Conservation (phyloP, 2,888 invertebrate species). For the Sinotaia quadrata region DNA sequence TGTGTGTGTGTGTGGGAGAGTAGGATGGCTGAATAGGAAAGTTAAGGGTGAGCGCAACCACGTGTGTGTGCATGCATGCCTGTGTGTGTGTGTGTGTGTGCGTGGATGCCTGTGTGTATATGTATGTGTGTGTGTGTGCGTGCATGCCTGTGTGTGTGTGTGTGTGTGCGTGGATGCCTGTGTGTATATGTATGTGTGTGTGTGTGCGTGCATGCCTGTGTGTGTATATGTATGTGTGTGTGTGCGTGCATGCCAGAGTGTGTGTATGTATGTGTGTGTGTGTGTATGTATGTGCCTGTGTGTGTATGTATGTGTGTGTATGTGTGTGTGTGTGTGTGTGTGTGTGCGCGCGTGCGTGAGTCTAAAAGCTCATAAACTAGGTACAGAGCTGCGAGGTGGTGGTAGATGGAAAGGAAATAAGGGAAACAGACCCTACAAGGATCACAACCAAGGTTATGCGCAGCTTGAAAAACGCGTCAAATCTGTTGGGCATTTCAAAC, state of each 20-base stretch:
- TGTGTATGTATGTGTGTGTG: not conserved
- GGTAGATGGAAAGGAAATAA: no score
- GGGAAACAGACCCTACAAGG: not conserved
- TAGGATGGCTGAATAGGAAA: no score
- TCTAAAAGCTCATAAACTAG: not conserved
- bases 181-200: conserved; percentile 1
- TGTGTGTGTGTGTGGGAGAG: no score
- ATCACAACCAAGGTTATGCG: not conserved
- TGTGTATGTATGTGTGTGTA: not conserved
- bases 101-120: conserved; percentile 36
- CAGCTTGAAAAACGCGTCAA: not conserved
- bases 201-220: not conserved
- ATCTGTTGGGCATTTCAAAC: no score
- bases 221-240: not conserved
- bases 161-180: not conserved
- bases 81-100: no score
- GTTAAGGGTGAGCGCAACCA: no score
- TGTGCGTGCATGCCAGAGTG: not conserved
- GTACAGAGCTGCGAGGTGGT: no score
- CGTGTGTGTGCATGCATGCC: no score
- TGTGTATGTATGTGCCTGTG: not conserved
- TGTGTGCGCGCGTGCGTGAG: conserved; percentile 3
- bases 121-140: no score
- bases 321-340: not conserved
- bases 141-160: no score